Percentiles rank a stretch among this genome's conserved stretches.
These are phyloP conservation scores for Neocloeon triangulifer DNA, from an alignment of 1,140 invertebrate genomes.

Conservation along the genomic window DNA sequence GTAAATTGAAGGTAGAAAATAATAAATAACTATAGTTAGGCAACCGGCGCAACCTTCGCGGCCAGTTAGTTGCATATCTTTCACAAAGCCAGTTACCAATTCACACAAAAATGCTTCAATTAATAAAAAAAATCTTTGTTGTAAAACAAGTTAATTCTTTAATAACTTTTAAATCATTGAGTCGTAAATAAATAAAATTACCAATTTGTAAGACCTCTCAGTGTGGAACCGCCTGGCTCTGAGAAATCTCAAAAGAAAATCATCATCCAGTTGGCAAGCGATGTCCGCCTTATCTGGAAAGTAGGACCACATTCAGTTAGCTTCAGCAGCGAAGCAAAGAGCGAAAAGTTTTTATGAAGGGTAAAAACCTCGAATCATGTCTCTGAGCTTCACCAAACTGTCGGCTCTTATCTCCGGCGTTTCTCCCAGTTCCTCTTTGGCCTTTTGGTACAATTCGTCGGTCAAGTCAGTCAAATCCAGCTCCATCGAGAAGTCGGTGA, in stretches of 20 bases:
- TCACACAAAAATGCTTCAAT: no score
- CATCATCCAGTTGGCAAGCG: constrained; percentile 56
- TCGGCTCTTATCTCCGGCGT: constrained; percentile 19
- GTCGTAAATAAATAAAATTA: no score
- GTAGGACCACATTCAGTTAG: constrained; percentile 1
- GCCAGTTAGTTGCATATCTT: no score
- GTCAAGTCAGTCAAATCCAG: constrained; percentile 19
- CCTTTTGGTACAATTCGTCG: constrained; percentile 21
- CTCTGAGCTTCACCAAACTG: constrained; percentile 35
- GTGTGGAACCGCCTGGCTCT: constrained; percentile 60
- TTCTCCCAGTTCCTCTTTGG: constrained; percentile 21
- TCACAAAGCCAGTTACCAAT: no score
- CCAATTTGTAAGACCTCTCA: constrained; percentile 55
- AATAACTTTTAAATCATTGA: no score
- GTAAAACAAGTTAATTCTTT: not conserved
- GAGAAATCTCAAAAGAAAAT: constrained; percentile 59
- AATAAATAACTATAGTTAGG: no score
- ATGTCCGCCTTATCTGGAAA: constrained; percentile 45
- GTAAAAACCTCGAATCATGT: constrained; percentile 48
- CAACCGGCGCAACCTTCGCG: no score
- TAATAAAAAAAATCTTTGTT: not conserved
- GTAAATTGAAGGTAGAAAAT: constrained; percentile 8
- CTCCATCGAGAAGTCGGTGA: constrained; percentile 18
- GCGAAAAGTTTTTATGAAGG: not conserved
- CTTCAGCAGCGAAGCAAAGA: not conserved